A percentile compares a stretch with the other conserved stretches of the same genome.
Evolutionary conservation across 2,888 invertebrate genomes (phyloP).

Genomic region (Sthenelais limicola): DNA sequence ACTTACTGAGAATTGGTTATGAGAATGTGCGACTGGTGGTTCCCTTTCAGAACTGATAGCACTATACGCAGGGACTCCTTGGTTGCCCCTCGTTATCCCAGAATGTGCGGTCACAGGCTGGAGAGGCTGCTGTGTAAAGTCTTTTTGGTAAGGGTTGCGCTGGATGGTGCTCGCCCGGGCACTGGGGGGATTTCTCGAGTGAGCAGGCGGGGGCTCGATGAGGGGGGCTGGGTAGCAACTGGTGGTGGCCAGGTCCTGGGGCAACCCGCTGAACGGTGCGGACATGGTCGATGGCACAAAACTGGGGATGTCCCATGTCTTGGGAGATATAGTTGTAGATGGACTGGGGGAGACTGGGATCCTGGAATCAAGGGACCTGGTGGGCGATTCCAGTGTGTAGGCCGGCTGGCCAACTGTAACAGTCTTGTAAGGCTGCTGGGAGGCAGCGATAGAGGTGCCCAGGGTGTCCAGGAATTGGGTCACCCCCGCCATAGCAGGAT

Average conservation of each 20-base stretch:
- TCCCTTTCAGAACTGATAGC: neutral
- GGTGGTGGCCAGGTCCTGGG: constrained; percentile 18
- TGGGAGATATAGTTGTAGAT: constrained; percentile 20
- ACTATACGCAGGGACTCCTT: neutral
- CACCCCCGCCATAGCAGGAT: constrained; percentile 6
- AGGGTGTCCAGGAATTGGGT: constrained; percentile 44
- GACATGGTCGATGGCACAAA: neutral
- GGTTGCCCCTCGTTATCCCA: neutral
- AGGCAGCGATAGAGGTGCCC: neutral
- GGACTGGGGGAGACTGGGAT: neutral
- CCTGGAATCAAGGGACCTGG: neutral
- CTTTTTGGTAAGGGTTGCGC: constrained; percentile 54
- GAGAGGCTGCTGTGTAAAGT: neutral
- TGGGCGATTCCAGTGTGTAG: constrained; percentile 54
- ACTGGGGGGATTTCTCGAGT: constrained; percentile 50
- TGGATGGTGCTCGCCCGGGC: constrained; percentile 55
- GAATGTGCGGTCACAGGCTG: constrained; percentile 26
- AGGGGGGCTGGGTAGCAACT: neutral
- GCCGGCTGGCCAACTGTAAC: constrained; percentile 55
- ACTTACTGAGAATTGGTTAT: constrained; percentile 20
- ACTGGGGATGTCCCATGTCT: constrained; percentile 23
- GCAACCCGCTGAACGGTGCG: constrained; percentile 30
- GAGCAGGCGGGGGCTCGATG: constrained; percentile 65
- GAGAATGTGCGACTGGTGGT: constrained; percentile 17
- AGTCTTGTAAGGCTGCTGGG: constrained; percentile 58